Evolutionary conservation across 2,797 vertebrate genomes (phyloP).

Genomic region (Phoebastria nigripes): DNA sequence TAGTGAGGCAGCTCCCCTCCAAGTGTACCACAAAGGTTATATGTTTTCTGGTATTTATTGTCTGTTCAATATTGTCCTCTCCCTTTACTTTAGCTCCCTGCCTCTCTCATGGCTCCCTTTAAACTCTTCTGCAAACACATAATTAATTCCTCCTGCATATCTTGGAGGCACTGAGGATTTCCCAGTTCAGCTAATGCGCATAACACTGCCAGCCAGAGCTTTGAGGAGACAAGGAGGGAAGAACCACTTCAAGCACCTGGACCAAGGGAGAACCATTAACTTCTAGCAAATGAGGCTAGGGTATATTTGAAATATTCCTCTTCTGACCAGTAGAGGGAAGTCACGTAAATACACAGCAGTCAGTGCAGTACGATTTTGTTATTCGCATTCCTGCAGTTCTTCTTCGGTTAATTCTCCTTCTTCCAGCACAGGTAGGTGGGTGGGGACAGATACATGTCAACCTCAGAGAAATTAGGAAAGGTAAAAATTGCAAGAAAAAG

Average conservation of each 20-base stretch:
- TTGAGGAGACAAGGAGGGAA: not conserved
- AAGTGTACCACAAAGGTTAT: not conserved
- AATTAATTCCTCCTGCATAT: not conserved
- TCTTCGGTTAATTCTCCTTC: not conserved
- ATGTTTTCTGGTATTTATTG: not conserved
- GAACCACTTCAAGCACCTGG: not conserved
- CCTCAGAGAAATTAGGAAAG: not conserved
- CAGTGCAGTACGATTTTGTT: not conserved
- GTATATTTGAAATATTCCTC: not conserved
- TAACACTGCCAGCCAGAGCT: not conserved
- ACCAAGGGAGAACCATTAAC: not conserved
- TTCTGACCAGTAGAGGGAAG: conserved; percentile 50
- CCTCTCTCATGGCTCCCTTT: not conserved
- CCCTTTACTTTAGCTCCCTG: not conserved
- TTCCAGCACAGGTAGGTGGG: not conserved
- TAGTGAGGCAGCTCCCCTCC: not conserved
- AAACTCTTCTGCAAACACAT: not conserved
- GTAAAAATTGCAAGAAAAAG: conserved; percentile 10
- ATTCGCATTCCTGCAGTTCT: not conserved
- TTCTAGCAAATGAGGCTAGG: not conserved
- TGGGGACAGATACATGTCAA: not conserved
- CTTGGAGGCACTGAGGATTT: not conserved
- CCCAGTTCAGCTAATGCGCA: not conserved
- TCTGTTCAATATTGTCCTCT: not conserved
- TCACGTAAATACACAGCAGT: not conserved